Evolutionary conservation across 1,140 invertebrate species (phyloP), one percentile per base, ranked within the genome.

Genomic region (Proales similis): DNA sequence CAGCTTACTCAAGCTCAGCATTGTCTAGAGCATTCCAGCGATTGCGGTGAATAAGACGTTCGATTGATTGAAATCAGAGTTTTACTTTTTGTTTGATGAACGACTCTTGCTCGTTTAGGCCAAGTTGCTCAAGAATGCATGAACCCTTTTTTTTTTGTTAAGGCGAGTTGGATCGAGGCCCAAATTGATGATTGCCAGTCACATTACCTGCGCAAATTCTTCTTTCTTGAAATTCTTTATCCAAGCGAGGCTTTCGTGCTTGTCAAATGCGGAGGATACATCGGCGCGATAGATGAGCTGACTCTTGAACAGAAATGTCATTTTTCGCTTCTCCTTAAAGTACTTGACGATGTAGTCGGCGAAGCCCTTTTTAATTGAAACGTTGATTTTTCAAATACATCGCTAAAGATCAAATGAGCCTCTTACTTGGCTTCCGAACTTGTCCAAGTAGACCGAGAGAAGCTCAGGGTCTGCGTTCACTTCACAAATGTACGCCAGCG

Each of bases 151-250:
- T 12, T 20, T 26, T 47, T 20, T 47, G 24, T 47, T 26, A 27
- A 6, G n/a, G 17, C 30, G 33, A 48, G n/a, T n/a, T n/a, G n/a
- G n/a, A n/a, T n/a, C n/a, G n/a, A n/a, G n/a, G n/a, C n/a, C n/a
- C n/a, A n/a, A n/a, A n/a, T n/a, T n/a, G n/a, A n/a, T n/a, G n/a
- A n/a, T n/a, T n/a, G 20, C n/a, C 7, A n/a, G 6, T 48, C 7
- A 30, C 32, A 14, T 27, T 27, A 49, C 47, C 39, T 33, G 48
- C 20, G 30, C 27, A 57, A 29, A 57, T 7, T 22, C 12, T n/a
- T 42, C 22, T 14, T 57, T 57, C 32, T 57, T 57, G 30, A 39
- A 57, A 20, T 57, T 42, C 45, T 57, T 57, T 9, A 57, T 43
- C 51, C 51, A 57, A 2, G 51, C 29, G 9, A 57, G 27, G 32